These are phyloP conservation scores for Cryptus viduatorius DNA, from an alignment of 2,888 invertebrate species.

Conservation along the genomic window DNA sequence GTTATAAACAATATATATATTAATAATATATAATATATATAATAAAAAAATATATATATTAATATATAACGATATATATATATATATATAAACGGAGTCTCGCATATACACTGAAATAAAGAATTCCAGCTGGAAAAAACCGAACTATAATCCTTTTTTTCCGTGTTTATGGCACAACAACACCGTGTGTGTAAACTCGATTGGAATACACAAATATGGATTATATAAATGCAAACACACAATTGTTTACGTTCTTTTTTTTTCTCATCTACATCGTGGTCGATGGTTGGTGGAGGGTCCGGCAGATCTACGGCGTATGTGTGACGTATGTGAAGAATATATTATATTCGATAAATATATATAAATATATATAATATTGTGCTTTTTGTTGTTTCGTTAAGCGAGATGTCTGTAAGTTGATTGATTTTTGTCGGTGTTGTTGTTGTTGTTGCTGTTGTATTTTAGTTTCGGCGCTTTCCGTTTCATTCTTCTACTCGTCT, in stretches of 20 bases:
- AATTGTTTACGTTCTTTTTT: constrained; percentile 39
- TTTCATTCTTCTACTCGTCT: constrained; percentile 37
- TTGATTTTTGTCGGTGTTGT: constrained; percentile 67
- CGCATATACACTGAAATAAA: constrained; percentile 1
- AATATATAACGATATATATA: constrained; percentile 61
- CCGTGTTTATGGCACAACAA: background rate
- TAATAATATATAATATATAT: constrained; percentile 47
- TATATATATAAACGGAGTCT: constrained; percentile 37
- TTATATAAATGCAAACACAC: constrained; percentile 18
- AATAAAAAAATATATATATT: constrained; percentile 18
- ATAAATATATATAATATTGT: constrained; percentile 62
- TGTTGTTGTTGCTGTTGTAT: constrained; percentile 65
- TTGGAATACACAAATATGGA: background rate
- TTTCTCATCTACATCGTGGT: constrained; percentile 70
- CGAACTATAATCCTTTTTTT: constrained; percentile 20
- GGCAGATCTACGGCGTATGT: constrained; percentile 83
- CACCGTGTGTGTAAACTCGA: constrained; percentile 9
- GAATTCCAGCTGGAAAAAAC: background rate
- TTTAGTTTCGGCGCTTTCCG: constrained; percentile 27
- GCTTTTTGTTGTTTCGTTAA: constrained; percentile 55
- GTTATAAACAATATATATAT: constrained; percentile 36
- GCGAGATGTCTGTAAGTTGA: constrained; percentile 48
- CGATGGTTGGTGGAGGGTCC: constrained; percentile 80
- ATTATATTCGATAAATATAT: constrained; percentile 55
- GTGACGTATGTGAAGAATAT: constrained; percentile 77